Percentiles rank a stretch among this genome's conserved stretches.
These are phyloP conservation scores for Prunella himalayana DNA, from an alignment of 2,113 vertebrate genomes.

Conservation along the genomic window DNA sequence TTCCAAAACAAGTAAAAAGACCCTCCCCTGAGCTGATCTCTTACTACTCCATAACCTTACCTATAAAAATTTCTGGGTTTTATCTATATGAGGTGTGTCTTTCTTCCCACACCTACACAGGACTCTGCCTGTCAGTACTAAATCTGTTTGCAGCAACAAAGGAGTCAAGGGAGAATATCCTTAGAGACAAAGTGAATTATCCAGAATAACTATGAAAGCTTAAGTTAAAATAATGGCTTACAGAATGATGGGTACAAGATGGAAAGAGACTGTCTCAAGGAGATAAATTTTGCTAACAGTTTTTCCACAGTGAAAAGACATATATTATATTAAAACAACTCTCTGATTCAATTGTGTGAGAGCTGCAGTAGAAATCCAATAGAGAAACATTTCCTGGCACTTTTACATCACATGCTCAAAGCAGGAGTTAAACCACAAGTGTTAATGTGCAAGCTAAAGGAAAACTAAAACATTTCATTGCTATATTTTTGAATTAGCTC, in stretches of 20 bases:
- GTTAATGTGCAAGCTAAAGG: background rate
- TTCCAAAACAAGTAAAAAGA: background rate
- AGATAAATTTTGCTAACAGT: background rate
- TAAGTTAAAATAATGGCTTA: conserved; percentile 12
- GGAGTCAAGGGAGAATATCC: background rate
- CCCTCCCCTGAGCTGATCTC: background rate
- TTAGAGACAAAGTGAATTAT: background rate
- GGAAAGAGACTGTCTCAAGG: background rate
- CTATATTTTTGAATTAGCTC: background rate
- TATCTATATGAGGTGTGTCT: conserved; percentile 23
- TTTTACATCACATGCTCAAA: background rate
- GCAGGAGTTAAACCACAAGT: background rate
- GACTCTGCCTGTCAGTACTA: conserved; percentile 16
- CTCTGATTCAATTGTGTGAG: background rate
- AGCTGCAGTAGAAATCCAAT: background rate
- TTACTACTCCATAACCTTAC: background rate
- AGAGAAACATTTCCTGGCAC: background rate
- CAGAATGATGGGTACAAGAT: background rate
- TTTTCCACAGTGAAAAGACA: background rate
- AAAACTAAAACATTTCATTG: background rate
- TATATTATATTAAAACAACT: background rate
- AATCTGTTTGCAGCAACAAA: conserved; percentile 15
- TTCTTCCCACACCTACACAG: conserved; percentile 39
- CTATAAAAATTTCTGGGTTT: background rate
- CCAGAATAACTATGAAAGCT: background rate